These are phyloP conservation scores for Herpetotheres cachinnans DNA, from an alignment of 2,113 vertebrate genomes.

Conservation along the genomic window DNA sequence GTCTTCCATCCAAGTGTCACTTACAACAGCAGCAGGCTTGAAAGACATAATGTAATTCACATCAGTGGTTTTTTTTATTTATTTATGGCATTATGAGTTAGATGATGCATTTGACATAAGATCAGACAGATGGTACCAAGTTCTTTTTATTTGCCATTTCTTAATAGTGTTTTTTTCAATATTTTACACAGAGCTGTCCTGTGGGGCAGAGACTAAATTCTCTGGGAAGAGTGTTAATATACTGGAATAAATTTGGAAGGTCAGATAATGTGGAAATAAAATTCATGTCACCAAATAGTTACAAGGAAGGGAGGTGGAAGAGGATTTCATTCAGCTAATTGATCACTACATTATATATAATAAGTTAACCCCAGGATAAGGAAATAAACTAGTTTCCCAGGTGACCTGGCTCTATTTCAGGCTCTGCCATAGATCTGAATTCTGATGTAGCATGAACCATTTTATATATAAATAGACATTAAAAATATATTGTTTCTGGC, in stretches of 20 bases:
- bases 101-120: not conserved
- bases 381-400: conserved; percentile 18
- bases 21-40: not conserved
- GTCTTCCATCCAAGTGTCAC: not conserved
- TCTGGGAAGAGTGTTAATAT: not conserved
- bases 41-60: not conserved
- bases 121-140: not conserved
- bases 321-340: not conserved
- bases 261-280: not conserved
- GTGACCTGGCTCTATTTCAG: not conserved
- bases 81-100: not conserved
- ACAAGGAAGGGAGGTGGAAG: not conserved
- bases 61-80: not conserved
- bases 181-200: not conserved
- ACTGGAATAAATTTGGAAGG: not conserved
- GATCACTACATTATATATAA: not conserved
- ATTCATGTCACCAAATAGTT: not conserved
- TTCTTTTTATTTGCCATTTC: not conserved
- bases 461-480: not conserved
- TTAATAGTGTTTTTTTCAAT: not conserved
- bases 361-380: not conserved
- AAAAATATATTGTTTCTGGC: not conserved
- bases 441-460: not conserved
- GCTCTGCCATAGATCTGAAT: not conserved
- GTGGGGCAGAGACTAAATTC: not conserved